Conservation (phyloP, 2,113 vertebrate species). For the Pterocles burchelli region DNA sequence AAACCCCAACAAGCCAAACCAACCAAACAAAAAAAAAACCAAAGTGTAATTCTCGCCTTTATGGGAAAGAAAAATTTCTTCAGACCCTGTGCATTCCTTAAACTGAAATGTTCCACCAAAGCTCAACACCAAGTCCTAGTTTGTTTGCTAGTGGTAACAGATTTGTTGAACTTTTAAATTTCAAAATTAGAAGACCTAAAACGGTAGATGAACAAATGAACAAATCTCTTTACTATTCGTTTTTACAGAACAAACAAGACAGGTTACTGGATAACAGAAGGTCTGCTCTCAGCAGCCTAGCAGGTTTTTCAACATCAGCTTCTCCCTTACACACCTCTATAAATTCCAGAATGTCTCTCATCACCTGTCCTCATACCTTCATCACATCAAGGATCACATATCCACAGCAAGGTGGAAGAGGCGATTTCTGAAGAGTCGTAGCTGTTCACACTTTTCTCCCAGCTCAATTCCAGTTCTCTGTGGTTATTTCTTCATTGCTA, state of each 20-base stretch:
- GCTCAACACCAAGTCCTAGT: background rate
- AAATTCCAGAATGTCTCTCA: background rate
- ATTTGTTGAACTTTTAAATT: background rate
- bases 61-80: background rate
- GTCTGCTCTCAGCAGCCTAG: background rate
- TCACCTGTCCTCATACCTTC: background rate
- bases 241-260: background rate
- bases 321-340: background rate
- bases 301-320: rapidly evolving
- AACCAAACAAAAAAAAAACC: background rate
- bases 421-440: background rate
- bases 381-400: background rate
- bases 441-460: background rate
- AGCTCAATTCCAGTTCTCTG: background rate
- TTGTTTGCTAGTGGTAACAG: background rate
- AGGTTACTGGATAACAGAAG: background rate
- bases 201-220: background rate
- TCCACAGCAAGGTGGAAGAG: background rate
- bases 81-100: background rate
- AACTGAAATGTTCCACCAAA: background rate
- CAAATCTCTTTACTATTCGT: background rate
- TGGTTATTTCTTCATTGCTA: conserved; percentile 54
- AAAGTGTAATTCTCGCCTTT: background rate
- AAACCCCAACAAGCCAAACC: background rate
- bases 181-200: background rate